These are phyloP conservation scores for Corythornis madagascariensis DNA, from an alignment of 2,113 vertebrate species.

Conservation along the genomic window DNA sequence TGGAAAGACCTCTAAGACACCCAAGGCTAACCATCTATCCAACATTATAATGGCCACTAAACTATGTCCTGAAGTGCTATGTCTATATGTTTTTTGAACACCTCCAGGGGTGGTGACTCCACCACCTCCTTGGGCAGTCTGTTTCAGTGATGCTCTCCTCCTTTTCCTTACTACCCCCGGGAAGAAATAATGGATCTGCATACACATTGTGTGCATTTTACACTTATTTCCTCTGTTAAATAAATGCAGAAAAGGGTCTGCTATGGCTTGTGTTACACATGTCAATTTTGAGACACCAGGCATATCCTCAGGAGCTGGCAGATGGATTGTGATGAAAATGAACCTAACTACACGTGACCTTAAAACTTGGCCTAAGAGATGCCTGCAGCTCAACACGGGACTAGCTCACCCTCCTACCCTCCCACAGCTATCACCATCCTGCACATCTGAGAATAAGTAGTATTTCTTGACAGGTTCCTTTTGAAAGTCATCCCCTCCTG, in stretches of 20 bases:
- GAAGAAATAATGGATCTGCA: not conserved
- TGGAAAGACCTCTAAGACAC: no score
- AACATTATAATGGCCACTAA: no score
- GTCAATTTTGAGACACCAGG: not conserved
- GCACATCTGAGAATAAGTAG: not conserved
- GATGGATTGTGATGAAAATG: not conserved
- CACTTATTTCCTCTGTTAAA: not conserved
- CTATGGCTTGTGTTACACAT: not conserved
- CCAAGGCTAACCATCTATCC: no score
- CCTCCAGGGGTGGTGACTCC: no score
- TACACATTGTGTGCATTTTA: not conserved
- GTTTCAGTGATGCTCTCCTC: not conserved
- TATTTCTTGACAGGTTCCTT: conserved; percentile 4
- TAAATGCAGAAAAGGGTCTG: not conserved
- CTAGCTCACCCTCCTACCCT: not conserved
- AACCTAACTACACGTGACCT: not conserved
- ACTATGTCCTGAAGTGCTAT: no score
- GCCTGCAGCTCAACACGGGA: not conserved
- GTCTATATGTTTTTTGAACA: no score
- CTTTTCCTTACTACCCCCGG: not conserved
- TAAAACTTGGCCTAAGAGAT: not conserved
- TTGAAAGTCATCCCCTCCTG: conserved; percentile 13
- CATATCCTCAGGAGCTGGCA: not conserved
- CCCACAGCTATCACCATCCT: not conserved
- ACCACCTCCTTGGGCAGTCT: no score